Conservation (phyloP, 2,797 vertebrate species). For the Pagetopsis macropterus region DNA sequence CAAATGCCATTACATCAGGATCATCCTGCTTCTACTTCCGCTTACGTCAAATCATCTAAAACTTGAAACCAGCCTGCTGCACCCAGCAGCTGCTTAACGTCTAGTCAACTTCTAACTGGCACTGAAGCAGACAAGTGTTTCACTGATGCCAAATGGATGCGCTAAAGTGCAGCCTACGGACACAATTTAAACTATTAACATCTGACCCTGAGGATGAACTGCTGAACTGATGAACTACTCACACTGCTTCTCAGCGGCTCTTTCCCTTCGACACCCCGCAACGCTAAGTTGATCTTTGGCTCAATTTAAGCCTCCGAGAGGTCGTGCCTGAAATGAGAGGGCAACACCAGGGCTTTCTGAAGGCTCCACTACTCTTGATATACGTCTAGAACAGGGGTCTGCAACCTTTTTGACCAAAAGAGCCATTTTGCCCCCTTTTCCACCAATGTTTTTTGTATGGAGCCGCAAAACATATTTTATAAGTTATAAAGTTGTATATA, state of each 20-base stretch:
- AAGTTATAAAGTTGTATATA: too few relatives aligned
- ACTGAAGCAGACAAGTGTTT: constrained; percentile 20
- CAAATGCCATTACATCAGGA: constrained; percentile 78
- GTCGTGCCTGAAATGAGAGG: constrained; percentile 30
- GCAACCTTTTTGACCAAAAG: too few relatives aligned
- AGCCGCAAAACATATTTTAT: too few relatives aligned
- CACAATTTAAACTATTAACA: constrained; percentile 64
- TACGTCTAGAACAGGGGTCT: constrained; percentile 8
- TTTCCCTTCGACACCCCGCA: constrained; percentile 39
- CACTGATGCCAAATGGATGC: constrained; percentile 49
- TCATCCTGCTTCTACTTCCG: constrained; percentile 76
- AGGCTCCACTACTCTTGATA: constrained; percentile 21
- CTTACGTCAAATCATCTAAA: constrained; percentile 58
- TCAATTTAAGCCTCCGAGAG: constrained; percentile 51
- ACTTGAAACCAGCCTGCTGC: constrained; percentile 18
- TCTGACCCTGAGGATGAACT: constrained; percentile 58
- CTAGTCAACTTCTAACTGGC: not conserved
- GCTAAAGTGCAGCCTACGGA: constrained; percentile 50
- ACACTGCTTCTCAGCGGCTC: constrained; percentile 24
- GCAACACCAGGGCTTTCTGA: constrained; percentile 3
- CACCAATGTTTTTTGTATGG: too few relatives aligned
- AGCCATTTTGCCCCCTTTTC: too few relatives aligned
- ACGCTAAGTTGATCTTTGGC: constrained; percentile 43
- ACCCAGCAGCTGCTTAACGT: not conserved
- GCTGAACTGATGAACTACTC: not conserved